Conservation (phyloP, 2,113 vertebrate species). For the Suricata suricatta region DNA sequence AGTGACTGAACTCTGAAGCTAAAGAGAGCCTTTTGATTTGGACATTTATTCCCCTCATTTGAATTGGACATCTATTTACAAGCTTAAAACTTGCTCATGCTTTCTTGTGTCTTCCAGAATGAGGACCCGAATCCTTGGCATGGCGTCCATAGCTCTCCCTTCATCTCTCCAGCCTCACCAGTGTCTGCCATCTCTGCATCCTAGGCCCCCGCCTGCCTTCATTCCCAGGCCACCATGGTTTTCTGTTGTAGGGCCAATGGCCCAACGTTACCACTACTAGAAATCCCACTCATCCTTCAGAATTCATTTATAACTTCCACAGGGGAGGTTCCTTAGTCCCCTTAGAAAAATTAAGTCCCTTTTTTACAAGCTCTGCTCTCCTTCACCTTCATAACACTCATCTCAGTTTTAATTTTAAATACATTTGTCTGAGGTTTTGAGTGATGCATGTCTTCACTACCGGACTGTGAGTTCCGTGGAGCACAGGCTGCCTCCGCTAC, state of each 20-base stretch:
- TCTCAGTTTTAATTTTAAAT: neutral
- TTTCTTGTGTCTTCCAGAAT: neutral
- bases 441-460: neutral
- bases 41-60: neutral
- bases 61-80: neutral
- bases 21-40: neutral
- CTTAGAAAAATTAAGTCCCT: neutral
- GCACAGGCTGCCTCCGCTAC: neutral
- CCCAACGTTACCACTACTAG: too few relatives aligned
- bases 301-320: neutral
- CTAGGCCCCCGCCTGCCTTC: neutral
- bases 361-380: neutral
- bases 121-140: neutral
- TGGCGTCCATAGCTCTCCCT: neutral
- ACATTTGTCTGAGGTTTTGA: neutral
- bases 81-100: neutral
- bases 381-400: neutral
- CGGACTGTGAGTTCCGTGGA: neutral
- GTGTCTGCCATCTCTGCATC: neutral
- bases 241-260: neutral
- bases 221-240: accelerated
- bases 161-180: neutral
- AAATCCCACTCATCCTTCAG: neutral
- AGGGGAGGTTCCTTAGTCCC: neutral
- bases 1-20: neutral